Evolutionary conservation across 2,797 vertebrate genomes (phyloP).

Genomic region (Onychomys torridus): DNA sequence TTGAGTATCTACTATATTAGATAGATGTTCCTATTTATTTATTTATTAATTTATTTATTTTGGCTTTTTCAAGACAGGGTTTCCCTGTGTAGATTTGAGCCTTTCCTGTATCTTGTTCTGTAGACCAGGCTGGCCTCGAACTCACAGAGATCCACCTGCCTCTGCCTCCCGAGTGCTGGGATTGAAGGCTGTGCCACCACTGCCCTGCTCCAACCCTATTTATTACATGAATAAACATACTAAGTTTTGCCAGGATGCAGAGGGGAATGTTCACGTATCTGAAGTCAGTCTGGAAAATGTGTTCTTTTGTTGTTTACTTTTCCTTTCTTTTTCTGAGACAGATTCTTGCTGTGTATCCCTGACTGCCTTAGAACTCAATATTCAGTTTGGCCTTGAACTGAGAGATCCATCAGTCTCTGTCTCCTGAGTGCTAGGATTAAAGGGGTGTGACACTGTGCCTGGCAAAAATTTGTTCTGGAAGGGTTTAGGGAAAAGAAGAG

Average conservation of each 20-base stretch:
- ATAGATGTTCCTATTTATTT: conserved; percentile 4
- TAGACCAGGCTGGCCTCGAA: no score
- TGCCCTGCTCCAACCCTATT: no score
- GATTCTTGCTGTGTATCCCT: not conserved
- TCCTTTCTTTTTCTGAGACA: not conserved
- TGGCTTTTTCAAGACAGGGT: no score
- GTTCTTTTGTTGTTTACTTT: not conserved
- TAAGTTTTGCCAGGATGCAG: conserved; percentile 28
- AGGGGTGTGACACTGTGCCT: no score
- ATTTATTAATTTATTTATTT: no score
- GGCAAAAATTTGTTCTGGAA: no score
- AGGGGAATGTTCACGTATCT: conserved; percentile 12
- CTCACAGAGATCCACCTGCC: no score
- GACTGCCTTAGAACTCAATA: not conserved
- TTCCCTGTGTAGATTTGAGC: no score
- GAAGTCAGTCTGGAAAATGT: conserved; percentile 39
- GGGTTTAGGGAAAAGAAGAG: not conserved
- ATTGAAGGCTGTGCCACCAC: no score
- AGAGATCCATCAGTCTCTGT: not conserved
- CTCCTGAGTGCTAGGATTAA: not conserved
- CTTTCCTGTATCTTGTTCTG: no score
- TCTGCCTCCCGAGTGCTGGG: no score
- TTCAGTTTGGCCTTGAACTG: not conserved
- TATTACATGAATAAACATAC: conserved; percentile 35
- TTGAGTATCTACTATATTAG: conserved; percentile 35